Conservation (phyloP, 1,140 invertebrate species). For the Pomacea maculata region DNA sequence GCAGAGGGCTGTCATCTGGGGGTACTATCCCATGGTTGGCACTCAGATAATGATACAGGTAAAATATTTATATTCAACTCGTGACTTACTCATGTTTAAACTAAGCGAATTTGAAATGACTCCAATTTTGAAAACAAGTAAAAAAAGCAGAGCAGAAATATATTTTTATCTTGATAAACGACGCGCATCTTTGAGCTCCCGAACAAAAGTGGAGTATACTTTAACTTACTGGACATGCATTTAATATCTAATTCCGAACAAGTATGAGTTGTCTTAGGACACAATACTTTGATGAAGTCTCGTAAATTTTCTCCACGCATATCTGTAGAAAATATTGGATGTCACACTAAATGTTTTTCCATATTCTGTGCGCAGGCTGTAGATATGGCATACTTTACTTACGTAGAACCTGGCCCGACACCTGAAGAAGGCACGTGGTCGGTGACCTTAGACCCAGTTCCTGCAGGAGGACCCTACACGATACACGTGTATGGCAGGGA, state of each 20-base stretch:
- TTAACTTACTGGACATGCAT: not conserved
- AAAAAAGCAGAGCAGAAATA: too few species aligned
- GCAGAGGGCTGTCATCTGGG: slow-evolving; percentile 39
- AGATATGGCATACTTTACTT: not conserved
- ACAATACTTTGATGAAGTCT: not conserved
- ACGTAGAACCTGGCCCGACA: slow-evolving; percentile 5
- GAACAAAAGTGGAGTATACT: too few species aligned
- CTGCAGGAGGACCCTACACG: slow-evolving; percentile 28
- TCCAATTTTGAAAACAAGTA: too few species aligned
- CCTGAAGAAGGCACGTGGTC: slow-evolving; percentile 26
- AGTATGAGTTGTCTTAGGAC: not conserved
- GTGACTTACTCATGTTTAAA: too few species aligned
- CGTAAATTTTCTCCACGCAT: not conserved
- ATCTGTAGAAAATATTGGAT: not conserved
- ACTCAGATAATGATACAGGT: slow-evolving; percentile 23
- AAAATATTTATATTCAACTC: not conserved
- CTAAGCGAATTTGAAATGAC: too few species aligned
- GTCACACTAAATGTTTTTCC: not conserved
- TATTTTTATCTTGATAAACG: too few species aligned
- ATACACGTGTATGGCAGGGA: slow-evolving; percentile 30
- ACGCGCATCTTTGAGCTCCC: too few species aligned
- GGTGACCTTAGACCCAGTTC: slow-evolving; percentile 25
- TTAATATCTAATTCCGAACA: not conserved
- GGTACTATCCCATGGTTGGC: slow-evolving; percentile 35
- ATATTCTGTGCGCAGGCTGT: not conserved